Base-by-base conservation (phyloP, 1,140 invertebrate genomes). In the Neoseiulus cucumeris region DNA sequence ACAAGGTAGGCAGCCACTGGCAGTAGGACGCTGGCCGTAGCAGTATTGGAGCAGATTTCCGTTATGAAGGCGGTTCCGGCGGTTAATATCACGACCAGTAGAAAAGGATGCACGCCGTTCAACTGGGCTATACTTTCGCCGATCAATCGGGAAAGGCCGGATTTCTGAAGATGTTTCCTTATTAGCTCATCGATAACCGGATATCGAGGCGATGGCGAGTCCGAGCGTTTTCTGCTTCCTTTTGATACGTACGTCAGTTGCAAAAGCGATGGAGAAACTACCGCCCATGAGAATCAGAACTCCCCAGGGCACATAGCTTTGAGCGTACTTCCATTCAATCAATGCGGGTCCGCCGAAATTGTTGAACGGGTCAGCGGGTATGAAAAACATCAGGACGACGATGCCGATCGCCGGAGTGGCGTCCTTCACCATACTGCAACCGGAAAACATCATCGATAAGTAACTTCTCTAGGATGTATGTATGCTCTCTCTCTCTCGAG, bases 221-320 rank as follows among this genome's bases (percentile, higher is more conserved):
- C n/a, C n/a, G n/a, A n/a, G n/a, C 51, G 17, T n/a, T 59, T 25
- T 18, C 25, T 25, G 22, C 28, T 17, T 22, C 20, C 4, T n/a
- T 59, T 69, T n/a, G 59, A 29, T 18, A 55, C 69, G 65, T 70
- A 77, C 76, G 69, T 86, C 83, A 68, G 85, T 85, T 51, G 85
- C 89, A 51, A 86, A 82, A 0, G 91, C 89, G 22, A 94, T 78
- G 0, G 90, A 88, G 74, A 93, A 91, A 0, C 90, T 90, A 51
- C 87, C 88, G 39, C 88, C 83, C 18, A 79, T 69, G 17, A 80
- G 70, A 0, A 80, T 67, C 9, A 81, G 72, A 0, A 80, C 69
- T 39, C 75, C 76, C 79, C 79, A 81, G 0, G 78, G 76, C 5
- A 79, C 65, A 55, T 76, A 74, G 18, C 73, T 69, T 44, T 75